phyloP scores from a whole-genome alignment of 2,113 vertebrate genomes.

The Holacanthus passer region DNA sequence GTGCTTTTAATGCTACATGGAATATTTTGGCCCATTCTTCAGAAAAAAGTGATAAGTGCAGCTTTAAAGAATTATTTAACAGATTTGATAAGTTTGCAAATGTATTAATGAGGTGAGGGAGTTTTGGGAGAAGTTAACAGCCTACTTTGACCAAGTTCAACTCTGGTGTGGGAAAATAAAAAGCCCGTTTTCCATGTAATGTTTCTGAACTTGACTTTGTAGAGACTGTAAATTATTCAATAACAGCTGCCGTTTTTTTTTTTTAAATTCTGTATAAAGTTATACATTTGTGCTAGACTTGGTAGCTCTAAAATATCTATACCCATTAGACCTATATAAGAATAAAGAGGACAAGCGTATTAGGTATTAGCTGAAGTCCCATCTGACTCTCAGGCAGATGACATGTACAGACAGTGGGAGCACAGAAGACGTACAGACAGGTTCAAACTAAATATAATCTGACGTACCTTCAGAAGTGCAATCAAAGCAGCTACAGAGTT shows the following conservation, averaged over 20 bases:
- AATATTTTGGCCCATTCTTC: not conserved
- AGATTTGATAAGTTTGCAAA: not conserved
- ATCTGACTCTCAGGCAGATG: not conserved
- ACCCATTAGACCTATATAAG: slow-evolving; percentile 7
- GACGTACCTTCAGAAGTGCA: not conserved
- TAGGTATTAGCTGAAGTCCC: not conserved
- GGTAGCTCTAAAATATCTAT: not conserved
- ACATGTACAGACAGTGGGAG: not conserved
- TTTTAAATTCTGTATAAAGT: slow-evolving; percentile 26
- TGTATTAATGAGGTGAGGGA: not conserved
- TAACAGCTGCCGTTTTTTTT: slow-evolving; percentile 5
- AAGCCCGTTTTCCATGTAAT: slow-evolving; percentile 9
- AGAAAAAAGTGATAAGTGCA: no score
- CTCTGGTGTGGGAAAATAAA: slow-evolving; percentile 16
- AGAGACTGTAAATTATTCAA: slow-evolving; percentile 38
- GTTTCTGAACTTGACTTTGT: slow-evolving; percentile 8
- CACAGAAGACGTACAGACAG: not conserved
- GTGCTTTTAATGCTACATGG: no score
- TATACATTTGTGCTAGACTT: not conserved
- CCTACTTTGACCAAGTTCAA: slow-evolving; percentile 41
- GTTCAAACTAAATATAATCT: not conserved
- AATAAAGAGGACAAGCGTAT: slow-evolving; percentile 3
- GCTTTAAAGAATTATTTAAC: not conserved
- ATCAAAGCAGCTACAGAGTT: slow-evolving; percentile 4
- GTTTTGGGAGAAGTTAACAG: slow-evolving; percentile 7